A percentile compares a stretch with the other conserved stretches of the same genome.
Evolutionary conservation across 92 coral and sea anemone genomes (phyloP).

Genomic region (Porites evermanni): DNA sequence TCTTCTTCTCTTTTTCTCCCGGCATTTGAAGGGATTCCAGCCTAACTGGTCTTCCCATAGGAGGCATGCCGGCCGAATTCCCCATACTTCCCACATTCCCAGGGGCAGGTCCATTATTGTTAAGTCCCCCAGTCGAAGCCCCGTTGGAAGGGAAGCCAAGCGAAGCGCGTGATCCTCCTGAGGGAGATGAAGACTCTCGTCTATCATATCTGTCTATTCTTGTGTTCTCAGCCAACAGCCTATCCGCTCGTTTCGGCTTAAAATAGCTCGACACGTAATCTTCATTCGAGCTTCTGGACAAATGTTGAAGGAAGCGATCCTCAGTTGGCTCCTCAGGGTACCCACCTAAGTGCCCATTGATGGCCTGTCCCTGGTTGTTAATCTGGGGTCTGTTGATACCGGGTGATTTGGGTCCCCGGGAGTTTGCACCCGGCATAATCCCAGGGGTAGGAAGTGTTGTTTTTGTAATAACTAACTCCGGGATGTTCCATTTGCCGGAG

Average conservation of each 20-base stretch:
- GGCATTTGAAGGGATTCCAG: conserved; percentile 87
- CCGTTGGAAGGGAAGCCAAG: conserved; percentile 35
- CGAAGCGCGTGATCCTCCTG: conserved; percentile 52
- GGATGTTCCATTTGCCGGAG: conserved; percentile 81
- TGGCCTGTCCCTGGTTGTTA: conserved; percentile 75
- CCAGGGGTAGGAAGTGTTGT: conserved; percentile 95
- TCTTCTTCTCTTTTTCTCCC: conserved; percentile 76
- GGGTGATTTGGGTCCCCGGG: conserved; percentile 76
- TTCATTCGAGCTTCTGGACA: conserved; percentile 72
- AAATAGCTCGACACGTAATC: conserved; percentile 87
- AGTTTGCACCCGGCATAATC: conserved; percentile 73
- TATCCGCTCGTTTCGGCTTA: conserved; percentile 94
- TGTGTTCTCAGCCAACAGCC: conserved; percentile 77
- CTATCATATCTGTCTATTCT: conserved; percentile 70
- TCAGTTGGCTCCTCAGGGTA: conserved; percentile 78
- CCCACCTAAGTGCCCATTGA: conserved; percentile 75
- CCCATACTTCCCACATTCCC: conserved; percentile 38
- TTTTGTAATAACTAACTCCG: conserved; percentile 88
- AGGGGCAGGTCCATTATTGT: conserved; percentile 17
- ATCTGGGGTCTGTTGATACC: conserved; percentile 72
- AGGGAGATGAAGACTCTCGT: conserved; percentile 61
- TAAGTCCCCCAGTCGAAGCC: conserved; percentile 30
- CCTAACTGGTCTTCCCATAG: conserved; percentile 80
- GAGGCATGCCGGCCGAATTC: conserved; percentile 29
- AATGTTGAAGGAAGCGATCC: conserved; percentile 87